phyloP scores from a whole-genome alignment of 2,797 vertebrate species.

The Steatocranus sp. region DNA sequence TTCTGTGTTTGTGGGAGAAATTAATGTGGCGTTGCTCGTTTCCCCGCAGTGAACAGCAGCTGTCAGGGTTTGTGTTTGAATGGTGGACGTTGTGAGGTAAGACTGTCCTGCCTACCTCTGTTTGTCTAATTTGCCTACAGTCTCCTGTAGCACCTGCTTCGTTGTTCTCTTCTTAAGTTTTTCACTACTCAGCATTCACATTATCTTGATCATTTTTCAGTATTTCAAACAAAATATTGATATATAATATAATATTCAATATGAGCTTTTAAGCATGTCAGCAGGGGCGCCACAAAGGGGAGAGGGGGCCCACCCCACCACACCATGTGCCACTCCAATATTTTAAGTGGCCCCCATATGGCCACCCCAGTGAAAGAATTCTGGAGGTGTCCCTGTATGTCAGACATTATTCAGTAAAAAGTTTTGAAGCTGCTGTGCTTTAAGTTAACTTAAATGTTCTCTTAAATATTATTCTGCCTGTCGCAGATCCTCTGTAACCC shows the following conservation, averaged over 20 bases:
- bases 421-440: not conserved
- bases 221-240: not conserved
- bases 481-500: not conserved
- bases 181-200: not conserved
- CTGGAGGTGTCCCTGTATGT: not conserved
- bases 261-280: not conserved
- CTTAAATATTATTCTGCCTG: not conserved
- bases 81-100: constrained; percentile 76
- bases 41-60: constrained; percentile 75
- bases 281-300: not conserved
- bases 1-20: not conserved
- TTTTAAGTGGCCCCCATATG: not conserved
- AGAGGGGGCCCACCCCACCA: not conserved
- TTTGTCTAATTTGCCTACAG: not conserved
- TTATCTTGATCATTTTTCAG: not conserved
- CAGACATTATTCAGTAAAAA: not conserved
- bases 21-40: constrained; percentile 4
- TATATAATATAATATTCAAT: not conserved
- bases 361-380: not conserved
- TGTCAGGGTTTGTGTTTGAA: constrained; percentile 75
- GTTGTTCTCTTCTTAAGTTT: not conserved
- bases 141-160: not conserved
- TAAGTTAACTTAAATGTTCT: not conserved
- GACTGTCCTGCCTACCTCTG: not conserved
- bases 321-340: not conserved